These are phyloP conservation scores for Trimorus sp. DNA, from an alignment of 2,888 invertebrate genomes.

Conservation along the genomic window DNA sequence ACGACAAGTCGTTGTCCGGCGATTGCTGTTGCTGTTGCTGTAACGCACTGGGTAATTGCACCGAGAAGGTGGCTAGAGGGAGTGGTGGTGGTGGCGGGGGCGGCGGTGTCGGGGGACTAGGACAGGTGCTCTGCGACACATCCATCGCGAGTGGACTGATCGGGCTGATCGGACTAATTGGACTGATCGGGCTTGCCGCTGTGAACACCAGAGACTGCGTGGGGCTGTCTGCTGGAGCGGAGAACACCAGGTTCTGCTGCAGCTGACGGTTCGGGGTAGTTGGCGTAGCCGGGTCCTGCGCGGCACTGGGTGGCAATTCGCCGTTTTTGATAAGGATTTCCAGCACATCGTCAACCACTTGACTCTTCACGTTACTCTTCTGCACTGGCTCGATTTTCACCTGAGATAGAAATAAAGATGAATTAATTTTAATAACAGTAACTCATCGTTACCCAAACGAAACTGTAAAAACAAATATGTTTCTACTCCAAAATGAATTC, in stretches of 20 bases:
- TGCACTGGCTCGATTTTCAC: constrained; percentile 80
- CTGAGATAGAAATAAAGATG: constrained; percentile 60
- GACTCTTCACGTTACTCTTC: constrained; percentile 84
- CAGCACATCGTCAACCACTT: constrained; percentile 94
- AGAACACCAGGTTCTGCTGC: constrained; percentile 79
- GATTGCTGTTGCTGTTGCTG: constrained; percentile 72
- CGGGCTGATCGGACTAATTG: constrained; percentile 49
- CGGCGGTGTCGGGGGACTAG: constrained; percentile 75
- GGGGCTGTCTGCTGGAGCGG: constrained; percentile 77
- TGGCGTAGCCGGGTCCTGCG: constrained; percentile 86
- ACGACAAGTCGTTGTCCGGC: constrained; percentile 73
- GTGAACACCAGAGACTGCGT: constrained; percentile 77
- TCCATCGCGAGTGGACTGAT: constrained; percentile 75
- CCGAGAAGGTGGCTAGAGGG: constrained; percentile 80
- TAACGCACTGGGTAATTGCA: constrained; percentile 77
- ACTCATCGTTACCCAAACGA: no score
- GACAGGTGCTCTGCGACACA: constrained; percentile 75
- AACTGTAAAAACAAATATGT: no score
- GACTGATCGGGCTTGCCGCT: constrained; percentile 73
- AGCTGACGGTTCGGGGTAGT: constrained; percentile 82
- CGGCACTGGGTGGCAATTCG: constrained; percentile 94
- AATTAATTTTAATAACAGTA: no score
- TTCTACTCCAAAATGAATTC: no score
- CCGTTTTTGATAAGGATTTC: constrained; percentile 97
- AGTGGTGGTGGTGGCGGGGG: constrained; percentile 80